Conservation (phyloP, 2,888 invertebrate genomes). For the Pristionchus entomophagus region DNA sequence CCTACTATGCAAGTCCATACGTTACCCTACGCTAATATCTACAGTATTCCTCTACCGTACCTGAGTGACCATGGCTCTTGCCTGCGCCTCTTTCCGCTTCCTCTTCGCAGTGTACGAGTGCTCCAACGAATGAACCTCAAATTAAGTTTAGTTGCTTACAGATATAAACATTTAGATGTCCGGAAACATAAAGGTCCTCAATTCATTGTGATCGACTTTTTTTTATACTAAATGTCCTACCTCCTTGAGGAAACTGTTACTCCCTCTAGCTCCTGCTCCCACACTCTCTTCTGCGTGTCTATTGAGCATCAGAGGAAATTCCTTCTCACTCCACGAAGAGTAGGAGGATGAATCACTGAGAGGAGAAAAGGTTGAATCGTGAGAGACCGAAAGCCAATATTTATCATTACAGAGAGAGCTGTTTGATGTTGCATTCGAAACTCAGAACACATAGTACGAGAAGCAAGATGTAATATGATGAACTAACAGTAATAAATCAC, state of each 20-base stretch:
- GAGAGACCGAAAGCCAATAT: background rate
- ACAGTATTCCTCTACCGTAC: background rate
- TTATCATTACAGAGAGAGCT: background rate
- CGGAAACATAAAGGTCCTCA: background rate
- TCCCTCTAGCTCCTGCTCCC: conserved; percentile 3
- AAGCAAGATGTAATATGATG: too few relatives aligned
- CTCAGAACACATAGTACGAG: background rate
- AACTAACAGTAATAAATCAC: background rate
- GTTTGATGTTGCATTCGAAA: background rate
- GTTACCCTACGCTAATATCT: too few relatives aligned
- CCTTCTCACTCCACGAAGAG: conserved; percentile 26
- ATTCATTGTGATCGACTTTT: background rate
- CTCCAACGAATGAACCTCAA: conserved; percentile 12
- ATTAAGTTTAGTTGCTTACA: background rate
- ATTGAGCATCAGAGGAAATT: conserved; percentile 27
- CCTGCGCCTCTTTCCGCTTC: conserved; percentile 30
- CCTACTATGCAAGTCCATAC: too few relatives aligned
- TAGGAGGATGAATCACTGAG: conserved; percentile 31
- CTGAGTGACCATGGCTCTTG: conserved; percentile 29
- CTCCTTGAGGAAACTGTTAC: background rate
- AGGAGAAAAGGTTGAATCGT: background rate
- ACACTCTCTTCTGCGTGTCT: conserved; percentile 47
- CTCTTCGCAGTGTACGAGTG: conserved; percentile 21
- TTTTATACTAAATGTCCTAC: background rate
- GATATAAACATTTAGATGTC: too few relatives aligned